Conservation (phyloP, 1,140 invertebrate genomes). For the Camponotus floridanus region DNA sequence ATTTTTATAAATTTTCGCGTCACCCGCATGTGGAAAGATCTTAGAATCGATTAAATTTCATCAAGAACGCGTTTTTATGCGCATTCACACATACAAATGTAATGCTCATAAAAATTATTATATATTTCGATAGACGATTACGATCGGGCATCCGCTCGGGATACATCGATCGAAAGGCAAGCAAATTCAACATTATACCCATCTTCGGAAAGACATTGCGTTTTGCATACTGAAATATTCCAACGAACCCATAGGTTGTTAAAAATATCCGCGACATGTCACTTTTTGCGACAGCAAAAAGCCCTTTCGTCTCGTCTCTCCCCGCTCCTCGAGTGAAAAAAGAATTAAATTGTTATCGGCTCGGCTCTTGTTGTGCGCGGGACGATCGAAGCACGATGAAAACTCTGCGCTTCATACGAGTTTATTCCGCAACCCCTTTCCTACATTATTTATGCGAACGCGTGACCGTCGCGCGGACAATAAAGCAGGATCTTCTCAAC, state of each 20-base stretch:
- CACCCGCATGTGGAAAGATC: neutral
- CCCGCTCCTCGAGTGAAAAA: constrained; percentile 12
- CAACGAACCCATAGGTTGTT: constrained; percentile 46
- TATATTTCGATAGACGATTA: neutral
- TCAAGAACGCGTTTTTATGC: neutral
- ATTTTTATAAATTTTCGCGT: neutral
- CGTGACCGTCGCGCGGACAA: constrained; percentile 54
- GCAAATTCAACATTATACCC: constrained; percentile 18
- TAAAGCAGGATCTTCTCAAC: constrained; percentile 53
- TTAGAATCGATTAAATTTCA: neutral
- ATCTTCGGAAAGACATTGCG: constrained; percentile 17
- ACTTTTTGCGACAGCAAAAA: constrained; percentile 9
- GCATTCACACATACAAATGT: too few relatives aligned
- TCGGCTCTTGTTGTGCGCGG: constrained; percentile 30
- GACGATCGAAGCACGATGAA: constrained; percentile 39
- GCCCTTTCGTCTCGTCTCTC: constrained; percentile 40
- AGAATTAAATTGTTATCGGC: constrained; percentile 49
- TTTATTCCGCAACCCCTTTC: constrained; percentile 60
- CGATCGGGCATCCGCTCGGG: neutral
- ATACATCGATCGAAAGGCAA: neutral
- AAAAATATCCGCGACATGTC: constrained; percentile 28
- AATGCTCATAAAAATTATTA: neutral
- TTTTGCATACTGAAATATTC: constrained; percentile 38
- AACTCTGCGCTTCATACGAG: constrained; percentile 39
- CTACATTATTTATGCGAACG: constrained; percentile 54